Evolutionary conservation across 1,140 invertebrate genomes (phyloP).

Genomic region (Drosophila bocqueti): DNA sequence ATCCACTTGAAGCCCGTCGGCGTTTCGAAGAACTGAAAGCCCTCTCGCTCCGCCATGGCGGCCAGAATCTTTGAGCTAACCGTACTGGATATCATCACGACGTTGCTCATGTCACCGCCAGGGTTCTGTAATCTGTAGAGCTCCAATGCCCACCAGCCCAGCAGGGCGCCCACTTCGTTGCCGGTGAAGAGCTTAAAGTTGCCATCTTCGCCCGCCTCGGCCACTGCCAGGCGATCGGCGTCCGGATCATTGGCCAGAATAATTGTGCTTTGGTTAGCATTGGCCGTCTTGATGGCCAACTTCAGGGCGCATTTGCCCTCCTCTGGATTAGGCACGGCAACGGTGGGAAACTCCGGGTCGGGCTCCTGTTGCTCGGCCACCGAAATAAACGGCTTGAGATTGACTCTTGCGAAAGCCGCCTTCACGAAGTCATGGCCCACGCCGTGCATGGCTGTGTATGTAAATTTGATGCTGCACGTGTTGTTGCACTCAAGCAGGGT

Average conservation of each 20-base stretch:
- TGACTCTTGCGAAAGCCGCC: constrained; percentile 90
- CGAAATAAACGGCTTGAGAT: constrained; percentile 91
- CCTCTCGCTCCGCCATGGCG: constrained; percentile 93
- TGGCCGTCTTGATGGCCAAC: constrained; percentile 94
- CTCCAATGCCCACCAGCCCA: constrained; percentile 96
- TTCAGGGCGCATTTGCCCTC: constrained; percentile 96
- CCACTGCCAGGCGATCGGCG: constrained; percentile 97
- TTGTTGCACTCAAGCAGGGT: constrained; percentile 24
- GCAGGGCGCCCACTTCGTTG: constrained; percentile 97
- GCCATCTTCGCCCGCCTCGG: constrained; percentile 89
- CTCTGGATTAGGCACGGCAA: constrained; percentile 99
- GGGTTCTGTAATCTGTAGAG: constrained; percentile 86
- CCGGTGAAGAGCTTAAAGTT: constrained; percentile 97
- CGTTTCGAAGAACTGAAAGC: constrained; percentile 96
- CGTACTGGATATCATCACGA: constrained; percentile 96
- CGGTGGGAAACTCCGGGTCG: constrained; percentile 97
- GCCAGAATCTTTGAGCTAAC: constrained; percentile 98
- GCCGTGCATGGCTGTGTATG: constrained; percentile 98
- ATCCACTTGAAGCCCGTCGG: constrained; percentile 99
- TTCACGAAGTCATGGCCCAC: constrained; percentile 94
- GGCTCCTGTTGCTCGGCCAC: constrained; percentile 95
- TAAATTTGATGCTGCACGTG: constrained; percentile 55
- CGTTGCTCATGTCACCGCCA: constrained; percentile 85
- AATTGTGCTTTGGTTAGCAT: constrained; percentile 89
- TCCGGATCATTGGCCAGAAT: constrained; percentile 99